Conservation (phyloP, 1,140 invertebrate species). For the Gryllus bimaculatus region DNA sequence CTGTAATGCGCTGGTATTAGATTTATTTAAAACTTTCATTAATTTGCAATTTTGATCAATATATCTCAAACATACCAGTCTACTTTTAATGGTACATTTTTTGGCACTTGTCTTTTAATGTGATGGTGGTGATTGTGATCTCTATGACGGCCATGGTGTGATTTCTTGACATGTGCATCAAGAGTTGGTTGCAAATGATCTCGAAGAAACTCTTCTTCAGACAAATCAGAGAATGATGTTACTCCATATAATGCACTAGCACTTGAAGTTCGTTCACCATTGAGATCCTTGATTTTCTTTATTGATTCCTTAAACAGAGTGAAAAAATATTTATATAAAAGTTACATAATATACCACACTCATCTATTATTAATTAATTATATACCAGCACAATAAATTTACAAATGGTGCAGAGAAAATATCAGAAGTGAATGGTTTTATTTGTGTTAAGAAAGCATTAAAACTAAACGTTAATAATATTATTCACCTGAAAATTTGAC, state of each 20-base stretch:
- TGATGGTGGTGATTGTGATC: conserved; percentile 26
- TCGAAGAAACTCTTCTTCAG: conserved; percentile 54
- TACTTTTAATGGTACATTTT: conserved; percentile 27
- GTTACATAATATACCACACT: neutral
- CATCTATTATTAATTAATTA: neutral
- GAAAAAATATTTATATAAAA: conserved; percentile 7
- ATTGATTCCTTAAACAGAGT: conserved; percentile 45
- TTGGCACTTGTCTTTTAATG: conserved; percentile 24
- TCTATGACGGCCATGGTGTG: conserved; percentile 28
- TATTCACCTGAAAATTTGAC: conserved; percentile 52
- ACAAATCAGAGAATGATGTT: conserved; percentile 65
- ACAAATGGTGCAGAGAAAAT: neutral
- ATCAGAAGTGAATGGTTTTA: conserved; percentile 16
- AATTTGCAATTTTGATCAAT: neutral
- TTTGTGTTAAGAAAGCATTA: conserved; percentile 22
- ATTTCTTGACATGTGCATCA: conserved; percentile 25
- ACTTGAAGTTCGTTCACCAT: conserved; percentile 41
- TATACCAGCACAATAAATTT: conserved; percentile 6
- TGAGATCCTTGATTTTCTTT: conserved; percentile 48
- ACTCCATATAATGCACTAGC: conserved; percentile 57
- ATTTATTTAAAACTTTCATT: neutral
- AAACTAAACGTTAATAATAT: conserved; percentile 18
- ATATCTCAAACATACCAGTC: conserved; percentile 26
- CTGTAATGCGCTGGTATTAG: neutral
- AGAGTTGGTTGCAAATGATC: conserved; percentile 37